Conservation (phyloP, 2,113 vertebrate genomes). For the Oryctolagus cuniculus region mOryCun1.1 NC_091433.1:11411501-11412000, state of each 20-base stretch:
- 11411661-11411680: not conserved
- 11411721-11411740: not conserved
- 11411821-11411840: not conserved
- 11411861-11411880: not conserved
- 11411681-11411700: not conserved
- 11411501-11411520: too few species aligned
- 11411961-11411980: not conserved
- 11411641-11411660: not conserved
- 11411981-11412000: not conserved
- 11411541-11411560: not conserved
- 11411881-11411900: not conserved
- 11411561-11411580: not conserved
- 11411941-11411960: not conserved
- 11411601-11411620: not conserved
- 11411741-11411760: not conserved
- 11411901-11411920: not conserved
- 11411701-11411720: not conserved
- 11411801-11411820: not conserved
- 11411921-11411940: not conserved
- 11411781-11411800: not conserved
- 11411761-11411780: not conserved
- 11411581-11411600: not conserved
- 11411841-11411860: not conserved
- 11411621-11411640: not conserved
- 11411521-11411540: too few species aligned